Evolutionary conservation across 2,888 invertebrate genomes (phyloP), one percentile per base, ranked within the genome.

Genomic region (Tanypteryx hageni): DNA sequence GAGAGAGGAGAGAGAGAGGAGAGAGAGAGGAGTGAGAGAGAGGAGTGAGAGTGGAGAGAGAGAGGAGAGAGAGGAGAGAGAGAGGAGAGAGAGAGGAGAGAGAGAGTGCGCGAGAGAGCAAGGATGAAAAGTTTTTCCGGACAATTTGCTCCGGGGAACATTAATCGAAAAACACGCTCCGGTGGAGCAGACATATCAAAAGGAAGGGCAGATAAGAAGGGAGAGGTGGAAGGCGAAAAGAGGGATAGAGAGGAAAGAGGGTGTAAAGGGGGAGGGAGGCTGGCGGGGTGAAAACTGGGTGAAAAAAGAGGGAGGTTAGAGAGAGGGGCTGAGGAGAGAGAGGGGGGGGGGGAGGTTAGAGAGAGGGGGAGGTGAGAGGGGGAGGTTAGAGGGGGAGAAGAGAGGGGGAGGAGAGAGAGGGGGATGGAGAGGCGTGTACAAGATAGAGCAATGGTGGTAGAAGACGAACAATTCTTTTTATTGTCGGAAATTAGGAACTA

Each of bases 121-220:
- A 86, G 86, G 86, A 86, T 86, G 86, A 89, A 89, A 93, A 93
- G 94, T 93, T 94, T 94, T 94, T 94, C 94, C 94, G 94, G 94
- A 94, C 94, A 94, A 94, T 94, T 94, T 94, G 94, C 93, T 94
- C 93, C 93, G 93, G 93, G 93, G 93, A 93, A 93, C 94, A 94
- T 94, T 94, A 94, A 94, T 94, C 94, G 94, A 93, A 93, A 92
- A 92, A 93, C 76, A 92, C 84, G 84, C 85, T 92, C 68, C 84
- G 81, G 18, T 85, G 81, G 68, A 82, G 92, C 89, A 64, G 31
- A 86, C 59, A 86, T 86, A 89, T 89, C 89, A 64, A 89, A 83
- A 61, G 76, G 89, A 64, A 22, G 85, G 14, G 57, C n/a, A 68
- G 68, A 68, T 68, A 68, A 84, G 84, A 10, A 31, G 84, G 81